Conservation (phyloP, 2,113 vertebrate genomes). For the Oreamnos americanus region DNA sequence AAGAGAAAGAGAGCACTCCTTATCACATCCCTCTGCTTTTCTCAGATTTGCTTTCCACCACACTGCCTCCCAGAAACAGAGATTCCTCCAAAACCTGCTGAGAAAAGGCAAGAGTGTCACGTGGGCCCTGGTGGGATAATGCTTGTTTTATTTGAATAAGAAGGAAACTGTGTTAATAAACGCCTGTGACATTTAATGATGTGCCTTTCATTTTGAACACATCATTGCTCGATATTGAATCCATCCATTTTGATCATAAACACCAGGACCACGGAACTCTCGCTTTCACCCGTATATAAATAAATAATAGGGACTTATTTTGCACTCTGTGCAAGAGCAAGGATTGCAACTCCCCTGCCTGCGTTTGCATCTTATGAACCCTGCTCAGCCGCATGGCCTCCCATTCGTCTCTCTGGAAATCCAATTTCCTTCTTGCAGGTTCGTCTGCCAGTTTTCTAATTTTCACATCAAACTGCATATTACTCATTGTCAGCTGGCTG, state of each 20-base stretch:
- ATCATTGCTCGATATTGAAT: conserved; percentile 93
- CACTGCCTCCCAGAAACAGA: conserved; percentile 27
- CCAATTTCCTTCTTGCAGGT: conserved; percentile 62
- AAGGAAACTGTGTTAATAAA: conserved; percentile 88
- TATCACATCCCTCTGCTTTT: neutral
- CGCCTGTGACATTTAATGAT: conserved; percentile 89
- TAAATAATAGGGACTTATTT: conserved; percentile 19
- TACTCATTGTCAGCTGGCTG: conserved; percentile 68
- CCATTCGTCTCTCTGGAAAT: conserved; percentile 66
- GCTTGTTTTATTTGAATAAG: conserved; percentile 80
- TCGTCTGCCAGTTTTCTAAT: conserved; percentile 69
- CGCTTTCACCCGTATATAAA: conserved; percentile 80
- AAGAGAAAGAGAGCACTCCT: neutral
- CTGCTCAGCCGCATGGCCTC: conserved; percentile 40
- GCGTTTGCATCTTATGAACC: conserved; percentile 61
- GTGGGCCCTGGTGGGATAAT: conserved; percentile 79
- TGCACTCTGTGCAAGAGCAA: neutral
- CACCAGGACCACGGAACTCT: conserved; percentile 79
- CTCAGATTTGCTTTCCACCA: neutral
- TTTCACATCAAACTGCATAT: conserved; percentile 69
- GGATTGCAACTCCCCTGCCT: neutral
- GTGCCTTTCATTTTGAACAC: conserved; percentile 90
- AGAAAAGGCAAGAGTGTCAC: neutral
- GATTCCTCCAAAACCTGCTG: neutral
- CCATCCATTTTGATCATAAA: conserved; percentile 91